Evolutionary conservation across 2,113 vertebrate genomes (phyloP).

Genomic region (Pipa parva): DNA sequence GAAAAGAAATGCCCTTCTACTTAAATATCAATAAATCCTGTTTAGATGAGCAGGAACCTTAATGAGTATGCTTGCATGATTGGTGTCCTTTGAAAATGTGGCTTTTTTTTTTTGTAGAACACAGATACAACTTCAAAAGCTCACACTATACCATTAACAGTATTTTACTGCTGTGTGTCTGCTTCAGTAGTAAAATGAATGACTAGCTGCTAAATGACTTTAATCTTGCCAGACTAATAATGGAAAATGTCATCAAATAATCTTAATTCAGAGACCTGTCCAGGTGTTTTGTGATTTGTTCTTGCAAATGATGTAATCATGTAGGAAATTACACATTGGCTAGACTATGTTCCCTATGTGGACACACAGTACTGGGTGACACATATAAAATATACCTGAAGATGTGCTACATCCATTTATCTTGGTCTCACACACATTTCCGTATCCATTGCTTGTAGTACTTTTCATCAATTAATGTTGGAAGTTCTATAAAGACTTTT

Average conservation of each 20-base stretch:
- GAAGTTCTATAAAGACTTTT: too few species aligned
- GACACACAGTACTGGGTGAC: too few species aligned
- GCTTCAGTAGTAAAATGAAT: background rate
- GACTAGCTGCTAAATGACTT: background rate
- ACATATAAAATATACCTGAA: too few species aligned
- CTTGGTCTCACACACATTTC: too few species aligned
- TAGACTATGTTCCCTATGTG: too few species aligned
- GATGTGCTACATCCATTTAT: too few species aligned
- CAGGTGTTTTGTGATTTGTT: background rate
- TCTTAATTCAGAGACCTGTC: background rate
- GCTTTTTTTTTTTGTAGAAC: background rate
- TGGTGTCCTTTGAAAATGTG: background rate
- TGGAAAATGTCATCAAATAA: background rate
- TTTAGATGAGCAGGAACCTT: constrained; percentile 7
- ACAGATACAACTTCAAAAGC: constrained; percentile 13
- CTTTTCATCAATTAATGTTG: too few species aligned
- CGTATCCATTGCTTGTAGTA: too few species aligned
- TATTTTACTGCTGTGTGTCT: constrained; percentile 1
- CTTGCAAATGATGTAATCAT: too few species aligned
- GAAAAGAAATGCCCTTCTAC: too few species aligned
- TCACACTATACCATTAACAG: background rate
- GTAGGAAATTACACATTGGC: too few species aligned
- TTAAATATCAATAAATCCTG: background rate
- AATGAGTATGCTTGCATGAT: background rate
- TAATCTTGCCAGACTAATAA: too few species aligned